Percentiles rank a stretch among this genome's conserved stretches.
Conservation (phyloP, 2,113 vertebrate genomes). For the Pelmatolapia mariae region DNA sequence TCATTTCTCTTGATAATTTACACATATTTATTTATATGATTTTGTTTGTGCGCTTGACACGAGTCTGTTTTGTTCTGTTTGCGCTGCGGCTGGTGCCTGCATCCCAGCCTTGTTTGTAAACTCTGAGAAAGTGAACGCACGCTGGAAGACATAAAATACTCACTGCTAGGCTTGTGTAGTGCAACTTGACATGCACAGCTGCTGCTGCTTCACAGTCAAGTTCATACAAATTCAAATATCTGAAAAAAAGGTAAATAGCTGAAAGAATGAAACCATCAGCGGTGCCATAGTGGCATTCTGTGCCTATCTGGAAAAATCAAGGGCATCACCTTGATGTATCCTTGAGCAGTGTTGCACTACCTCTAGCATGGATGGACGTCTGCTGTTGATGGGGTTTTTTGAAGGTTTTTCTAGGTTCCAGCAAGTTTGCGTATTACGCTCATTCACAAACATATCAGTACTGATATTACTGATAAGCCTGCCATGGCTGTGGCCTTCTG, state of each 20-base stretch:
- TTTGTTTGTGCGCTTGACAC: not conserved
- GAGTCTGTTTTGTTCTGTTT: slow-evolving; percentile 27
- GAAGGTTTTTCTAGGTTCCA: not conserved
- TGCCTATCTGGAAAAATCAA: not conserved
- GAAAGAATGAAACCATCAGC: not conserved
- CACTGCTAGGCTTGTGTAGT: not conserved
- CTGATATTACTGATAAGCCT: not conserved
- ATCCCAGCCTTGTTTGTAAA: slow-evolving; percentile 20
- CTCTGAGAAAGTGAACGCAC: not conserved
- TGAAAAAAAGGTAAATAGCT: not conserved
- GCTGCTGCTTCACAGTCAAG: not conserved
- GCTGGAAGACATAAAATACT: not conserved
- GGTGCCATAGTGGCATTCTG: fast-evolving
- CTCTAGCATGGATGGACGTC: not conserved
- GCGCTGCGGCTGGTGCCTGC: slow-evolving; percentile 17
- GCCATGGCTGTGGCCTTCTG: not conserved
- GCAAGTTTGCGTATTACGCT: not conserved
- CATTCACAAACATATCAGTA: not conserved
- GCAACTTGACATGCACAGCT: not conserved
- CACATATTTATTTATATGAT: slow-evolving; percentile 23
- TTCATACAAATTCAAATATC: not conserved
- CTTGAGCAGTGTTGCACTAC: not conserved
- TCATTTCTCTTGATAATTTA: not conserved
- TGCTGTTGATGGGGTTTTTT: not conserved
- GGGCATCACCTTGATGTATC: not conserved